Percentiles rank a stretch among this genome's conserved stretches.
These are phyloP conservation scores for Vanessa cardui DNA, from an alignment of 2,888 invertebrate genomes.

Conservation along the genomic window DNA sequence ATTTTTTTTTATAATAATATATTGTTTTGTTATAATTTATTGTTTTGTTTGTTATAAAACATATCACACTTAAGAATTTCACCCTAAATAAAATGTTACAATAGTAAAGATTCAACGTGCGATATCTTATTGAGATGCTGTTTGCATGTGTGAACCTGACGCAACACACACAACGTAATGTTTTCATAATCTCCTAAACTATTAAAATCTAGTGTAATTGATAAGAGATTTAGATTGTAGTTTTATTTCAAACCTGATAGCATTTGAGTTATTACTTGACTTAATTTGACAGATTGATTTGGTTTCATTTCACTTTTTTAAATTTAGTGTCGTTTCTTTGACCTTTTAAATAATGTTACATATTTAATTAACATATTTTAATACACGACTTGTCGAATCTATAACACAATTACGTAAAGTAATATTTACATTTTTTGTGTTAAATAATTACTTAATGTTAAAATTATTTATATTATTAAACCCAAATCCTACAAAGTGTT, in stretches of 20 bases:
- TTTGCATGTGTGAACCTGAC: slow-evolving; percentile 15
- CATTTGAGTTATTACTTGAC: slow-evolving; percentile 3
- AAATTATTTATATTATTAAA: too few species aligned
- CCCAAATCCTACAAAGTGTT: too few species aligned
- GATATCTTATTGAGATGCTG: slow-evolving; percentile 17
- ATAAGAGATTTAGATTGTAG: slow-evolving; percentile 26
- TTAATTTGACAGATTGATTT: slow-evolving; percentile 5
- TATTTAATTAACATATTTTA: slow-evolving; percentile 3
- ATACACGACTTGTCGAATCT: background rate
- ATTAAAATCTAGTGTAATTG: slow-evolving; percentile 30
- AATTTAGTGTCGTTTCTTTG: background rate
- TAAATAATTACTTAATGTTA: too few species aligned
- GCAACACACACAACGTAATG: slow-evolving; percentile 27
- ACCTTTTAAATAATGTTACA: slow-evolving; percentile 12
- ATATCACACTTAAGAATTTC: background rate
- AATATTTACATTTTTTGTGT: background rate
- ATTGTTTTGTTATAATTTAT: too few species aligned
- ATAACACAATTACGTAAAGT: background rate
- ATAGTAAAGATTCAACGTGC: slow-evolving; percentile 4
- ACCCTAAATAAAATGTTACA: background rate
- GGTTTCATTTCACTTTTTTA: slow-evolving; percentile 8
- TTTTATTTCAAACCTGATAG: slow-evolving; percentile 12
- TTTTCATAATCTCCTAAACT: slow-evolving; percentile 31
- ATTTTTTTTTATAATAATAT: too few species aligned
- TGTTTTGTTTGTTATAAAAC: too few species aligned